These are phyloP conservation scores for Petrophora chlorosata DNA, from an alignment of 2,888 invertebrate genomes.

Conservation along the genomic window DNA sequence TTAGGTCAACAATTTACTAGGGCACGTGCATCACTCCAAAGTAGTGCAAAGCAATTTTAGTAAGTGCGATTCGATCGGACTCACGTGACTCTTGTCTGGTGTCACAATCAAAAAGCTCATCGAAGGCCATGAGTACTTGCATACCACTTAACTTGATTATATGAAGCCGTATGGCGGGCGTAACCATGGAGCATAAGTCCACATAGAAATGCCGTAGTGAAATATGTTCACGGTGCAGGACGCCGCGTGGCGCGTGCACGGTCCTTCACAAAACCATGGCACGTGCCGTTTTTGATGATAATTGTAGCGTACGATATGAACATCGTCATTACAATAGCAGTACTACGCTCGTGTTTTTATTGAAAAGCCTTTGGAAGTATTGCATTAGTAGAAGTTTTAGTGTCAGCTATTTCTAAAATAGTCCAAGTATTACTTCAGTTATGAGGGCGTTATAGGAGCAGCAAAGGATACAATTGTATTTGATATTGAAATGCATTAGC, in stretches of 20 bases:
- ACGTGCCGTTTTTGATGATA: constrained; percentile 56
- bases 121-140: constrained; percentile 62
- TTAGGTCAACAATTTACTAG: constrained; percentile 57
- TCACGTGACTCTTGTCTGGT: constrained; percentile 51
- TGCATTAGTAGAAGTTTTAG: no score
- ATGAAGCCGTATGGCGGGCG: constrained; percentile 61
- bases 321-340: constrained; percentile 34
- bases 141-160: constrained; percentile 84
- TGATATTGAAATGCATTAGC: no score
- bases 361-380: background rate
- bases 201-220: constrained; percentile 33
- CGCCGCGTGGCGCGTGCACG: constrained; percentile 47
- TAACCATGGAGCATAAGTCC: constrained; percentile 6
- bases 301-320: constrained; percentile 61
- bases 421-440: no score
- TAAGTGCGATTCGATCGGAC: constrained; percentile 63
- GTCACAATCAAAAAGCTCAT: constrained; percentile 71
- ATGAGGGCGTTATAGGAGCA: no score
- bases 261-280: constrained; percentile 59
- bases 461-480: no score
- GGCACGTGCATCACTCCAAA: constrained; percentile 27
- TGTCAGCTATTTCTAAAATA: no score
- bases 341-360: constrained; percentile 24
- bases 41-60: constrained; percentile 31
- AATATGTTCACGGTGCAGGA: constrained; percentile 47